A percentile compares a stretch with the other conserved stretches of the same genome.
Conservation (phyloP, 2,113 vertebrate genomes). For the western clawed frog (Xenopus tropicalis) region DNA sequence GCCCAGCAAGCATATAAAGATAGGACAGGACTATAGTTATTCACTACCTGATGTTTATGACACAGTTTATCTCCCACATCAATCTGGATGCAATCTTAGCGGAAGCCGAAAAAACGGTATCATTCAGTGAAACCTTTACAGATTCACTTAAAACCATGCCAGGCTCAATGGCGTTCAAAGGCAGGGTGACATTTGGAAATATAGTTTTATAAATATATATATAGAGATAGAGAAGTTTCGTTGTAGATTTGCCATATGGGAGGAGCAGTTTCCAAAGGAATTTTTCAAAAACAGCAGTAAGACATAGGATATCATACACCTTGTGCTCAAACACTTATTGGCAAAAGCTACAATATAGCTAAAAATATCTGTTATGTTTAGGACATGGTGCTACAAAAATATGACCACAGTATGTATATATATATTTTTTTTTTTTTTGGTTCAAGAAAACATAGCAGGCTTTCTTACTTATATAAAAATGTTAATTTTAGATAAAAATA, state of each 20-base stretch:
- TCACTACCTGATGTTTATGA: background rate
- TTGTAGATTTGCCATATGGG: background rate
- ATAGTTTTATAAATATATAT: background rate
- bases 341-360: constrained; percentile 45
- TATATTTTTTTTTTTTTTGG: constrained; percentile 46
- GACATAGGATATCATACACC: constrained; percentile 34
- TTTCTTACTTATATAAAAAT: constrained; percentile 72
- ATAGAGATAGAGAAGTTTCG: background rate
- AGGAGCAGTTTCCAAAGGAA: background rate
- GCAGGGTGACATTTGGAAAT: background rate
- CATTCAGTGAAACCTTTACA: no score
- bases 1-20: background rate
- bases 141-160: background rate
- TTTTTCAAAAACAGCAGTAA: constrained; percentile 40
- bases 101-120: no score
- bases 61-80: background rate
- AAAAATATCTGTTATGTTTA: constrained; percentile 59
- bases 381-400: constrained; percentile 58
- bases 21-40: background rate
- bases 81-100: no score
- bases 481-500: constrained; percentile 82
- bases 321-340: constrained; percentile 27
- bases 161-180: constrained; percentile 12
- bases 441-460: constrained; percentile 69
- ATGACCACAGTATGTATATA: constrained; percentile 54